Conservation (phyloP, 1,140 invertebrate species). For the Cotesia glomerata region DNA sequence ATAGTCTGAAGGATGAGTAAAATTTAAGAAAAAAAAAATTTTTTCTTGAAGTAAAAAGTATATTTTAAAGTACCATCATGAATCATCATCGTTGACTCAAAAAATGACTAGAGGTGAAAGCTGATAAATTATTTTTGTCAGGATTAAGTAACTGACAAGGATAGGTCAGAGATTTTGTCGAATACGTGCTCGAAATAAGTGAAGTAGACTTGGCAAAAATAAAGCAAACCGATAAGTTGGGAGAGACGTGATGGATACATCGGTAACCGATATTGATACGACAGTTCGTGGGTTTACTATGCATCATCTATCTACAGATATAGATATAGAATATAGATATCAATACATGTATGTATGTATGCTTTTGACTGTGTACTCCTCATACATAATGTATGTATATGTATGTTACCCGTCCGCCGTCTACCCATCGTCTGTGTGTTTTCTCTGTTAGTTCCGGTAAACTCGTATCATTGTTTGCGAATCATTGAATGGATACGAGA, state of each 20-base stretch:
- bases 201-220: background rate
- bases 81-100: no score
- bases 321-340: background rate
- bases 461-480: slow-evolving; percentile 29
- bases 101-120: no score
- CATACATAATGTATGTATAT: slow-evolving; percentile 25
- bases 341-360: slow-evolving; percentile 7
- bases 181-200: no score
- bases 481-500: slow-evolving; percentile 20
- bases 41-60: no score
- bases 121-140: no score
- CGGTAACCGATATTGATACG: slow-evolving; percentile 6
- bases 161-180: no score
- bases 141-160: no score
- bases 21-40: no score
- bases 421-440: background rate
- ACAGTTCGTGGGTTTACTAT: background rate
- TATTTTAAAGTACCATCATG: no score
- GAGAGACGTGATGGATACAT: background rate
- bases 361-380: background rate
- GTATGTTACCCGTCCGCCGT: background rate
- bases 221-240: background rate
- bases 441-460: background rate
- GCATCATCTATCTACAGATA: no score
- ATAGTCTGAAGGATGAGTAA: no score